phyloP scores from a whole-genome alignment of 2,113 vertebrate genomes.

The Xenopus laevis region DNA sequence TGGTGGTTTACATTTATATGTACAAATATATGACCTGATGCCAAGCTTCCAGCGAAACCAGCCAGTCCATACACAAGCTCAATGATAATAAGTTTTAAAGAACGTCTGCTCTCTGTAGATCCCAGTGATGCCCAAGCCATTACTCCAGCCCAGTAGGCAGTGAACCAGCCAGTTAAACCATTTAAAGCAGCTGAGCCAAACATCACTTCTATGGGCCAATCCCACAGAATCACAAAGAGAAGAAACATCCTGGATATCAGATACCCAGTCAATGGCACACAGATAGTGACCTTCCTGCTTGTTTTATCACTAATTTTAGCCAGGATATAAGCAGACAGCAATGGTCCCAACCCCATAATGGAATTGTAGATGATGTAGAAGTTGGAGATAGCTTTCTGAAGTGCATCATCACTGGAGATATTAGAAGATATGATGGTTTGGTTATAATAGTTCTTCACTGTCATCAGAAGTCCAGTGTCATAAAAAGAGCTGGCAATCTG shows the following conservation, averaged over 20 bases:
- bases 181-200: conserved; percentile 72
- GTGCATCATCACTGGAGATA: conserved; percentile 50
- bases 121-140: conserved; percentile 78
- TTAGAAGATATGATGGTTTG: conserved; percentile 6
- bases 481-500: conserved; percentile 81
- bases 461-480: conserved; percentile 79
- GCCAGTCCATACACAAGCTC: conserved; percentile 80
- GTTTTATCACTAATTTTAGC: conserved; percentile 75
- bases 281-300: conserved; percentile 77
- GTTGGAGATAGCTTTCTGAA: conserved; percentile 79
- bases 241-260: conserved; percentile 69
- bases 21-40: conserved; percentile 82
- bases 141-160: conserved; percentile 78
- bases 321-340: conserved; percentile 76
- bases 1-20: conserved; percentile 52
- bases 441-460: conserved; percentile 73
- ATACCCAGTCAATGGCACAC: conserved; percentile 76
- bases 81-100: conserved; percentile 73
- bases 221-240: conserved; percentile 70
- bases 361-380: conserved; percentile 86
- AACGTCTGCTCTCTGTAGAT: conserved; percentile 65
- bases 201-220: conserved; percentile 76
- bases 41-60: conserved; percentile 82
- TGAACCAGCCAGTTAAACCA: conserved; percentile 78
- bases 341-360: conserved; percentile 68